phyloP scores from a whole-genome alignment of 2,888 invertebrate species.

The Torymus texanus region DNA sequence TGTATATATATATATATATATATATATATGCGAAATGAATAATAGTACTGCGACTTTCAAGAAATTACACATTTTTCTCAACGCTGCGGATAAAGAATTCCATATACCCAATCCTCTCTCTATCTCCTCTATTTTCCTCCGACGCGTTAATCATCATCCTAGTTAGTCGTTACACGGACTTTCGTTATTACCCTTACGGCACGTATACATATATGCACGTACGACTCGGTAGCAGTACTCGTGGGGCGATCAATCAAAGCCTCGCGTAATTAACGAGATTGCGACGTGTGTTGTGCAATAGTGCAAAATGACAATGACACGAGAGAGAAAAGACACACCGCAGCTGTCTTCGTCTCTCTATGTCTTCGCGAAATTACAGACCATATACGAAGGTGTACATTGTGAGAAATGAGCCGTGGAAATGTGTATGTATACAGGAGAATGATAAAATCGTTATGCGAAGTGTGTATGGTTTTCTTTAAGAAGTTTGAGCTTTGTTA shows the following conservation, averaged over 20 bases:
- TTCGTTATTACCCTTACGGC: slow-evolving; percentile 63
- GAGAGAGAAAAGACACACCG: not conserved
- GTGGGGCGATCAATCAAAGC: slow-evolving; percentile 67
- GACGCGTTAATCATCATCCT: slow-evolving; percentile 61
- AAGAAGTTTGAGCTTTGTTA: too few relatives aligned
- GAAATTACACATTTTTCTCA: slow-evolving; percentile 13
- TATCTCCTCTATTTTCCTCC: slow-evolving; percentile 44
- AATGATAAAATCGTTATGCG: not conserved
- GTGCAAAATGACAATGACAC: slow-evolving; percentile 63
- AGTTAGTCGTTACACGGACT: slow-evolving; percentile 61
- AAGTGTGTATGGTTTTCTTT: too few relatives aligned
- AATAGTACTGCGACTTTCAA: too few relatives aligned
- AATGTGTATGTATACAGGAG: too few relatives aligned
- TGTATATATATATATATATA: too few relatives aligned
- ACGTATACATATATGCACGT: slow-evolving; percentile 21
- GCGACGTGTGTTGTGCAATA: slow-evolving; percentile 43
- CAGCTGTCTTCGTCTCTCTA: not conserved
- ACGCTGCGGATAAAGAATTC: slow-evolving; percentile 34
- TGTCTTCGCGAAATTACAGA: slow-evolving; percentile 24
- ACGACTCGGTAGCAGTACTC: not conserved
- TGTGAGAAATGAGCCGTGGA: not conserved
- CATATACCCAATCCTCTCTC: slow-evolving; percentile 55
- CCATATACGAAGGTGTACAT: too few relatives aligned
- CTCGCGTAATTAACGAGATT: slow-evolving; percentile 48
- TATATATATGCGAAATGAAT: too few relatives aligned